A percentile compares a stretch with the other conserved stretches of the same genome.
These are phyloP conservation scores for Drosophila lowei DNA, from an alignment of 1,140 invertebrate genomes.

Conservation along the genomic window DNA sequence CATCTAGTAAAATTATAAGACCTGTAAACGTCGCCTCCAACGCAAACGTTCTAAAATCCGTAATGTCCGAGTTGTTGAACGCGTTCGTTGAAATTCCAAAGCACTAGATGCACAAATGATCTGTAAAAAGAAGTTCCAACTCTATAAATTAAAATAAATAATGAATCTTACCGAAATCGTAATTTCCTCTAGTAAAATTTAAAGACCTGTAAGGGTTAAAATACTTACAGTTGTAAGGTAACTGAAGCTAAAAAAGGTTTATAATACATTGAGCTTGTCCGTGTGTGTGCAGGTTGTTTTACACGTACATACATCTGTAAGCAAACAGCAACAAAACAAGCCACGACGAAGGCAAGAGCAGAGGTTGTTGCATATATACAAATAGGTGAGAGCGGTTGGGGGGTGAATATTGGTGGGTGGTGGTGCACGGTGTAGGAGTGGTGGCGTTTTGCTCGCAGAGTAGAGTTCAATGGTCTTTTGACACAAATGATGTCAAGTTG, in stretches of 20 bases:
- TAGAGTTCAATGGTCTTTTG: conserved; percentile 83
- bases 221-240: background rate
- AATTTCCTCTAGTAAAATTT: background rate
- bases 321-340: conserved; percentile 52
- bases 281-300: background rate
- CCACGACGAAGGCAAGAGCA: conserved; percentile 12
- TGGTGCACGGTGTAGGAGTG: background rate
- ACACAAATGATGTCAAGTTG: conserved; percentile 83
- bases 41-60: no score
- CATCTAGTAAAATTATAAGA: no score
- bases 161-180: background rate
- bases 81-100: no score
- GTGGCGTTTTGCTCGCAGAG: conserved; percentile 60
- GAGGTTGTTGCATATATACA: conserved; percentile 31
- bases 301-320: conserved; percentile 5
- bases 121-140: no score
- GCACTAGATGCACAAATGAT: no score
- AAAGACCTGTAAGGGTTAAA: background rate
- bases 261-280: background rate
- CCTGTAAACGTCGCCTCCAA: no score
- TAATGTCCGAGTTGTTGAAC: no score
- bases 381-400: conserved; percentile 3
- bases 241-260: conserved; percentile 2
- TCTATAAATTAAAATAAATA: no score
- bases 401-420: background rate